A percentile compares a stretch with the other conserved stretches of the same genome.
These are phyloP conservation scores for Grammomys dolichurus DNA, from an alignment of 2,113 vertebrate genomes.

Conservation along the genomic window DNA sequence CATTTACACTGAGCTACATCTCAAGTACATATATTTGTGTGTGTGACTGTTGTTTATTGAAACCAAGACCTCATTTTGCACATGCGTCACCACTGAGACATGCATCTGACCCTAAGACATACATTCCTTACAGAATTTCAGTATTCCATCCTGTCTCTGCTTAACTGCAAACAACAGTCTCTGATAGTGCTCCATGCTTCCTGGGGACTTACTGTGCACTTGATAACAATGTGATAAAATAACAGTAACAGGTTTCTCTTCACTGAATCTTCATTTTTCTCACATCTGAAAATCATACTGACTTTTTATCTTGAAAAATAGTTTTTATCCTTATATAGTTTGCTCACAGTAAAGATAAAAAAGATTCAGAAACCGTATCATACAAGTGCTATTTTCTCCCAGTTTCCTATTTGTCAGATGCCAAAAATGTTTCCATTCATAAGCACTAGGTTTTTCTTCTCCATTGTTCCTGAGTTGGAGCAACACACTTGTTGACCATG, in stretches of 20 bases:
- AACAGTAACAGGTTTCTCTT: not conserved
- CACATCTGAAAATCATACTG: constrained; percentile 17
- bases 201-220: constrained; percentile 2
- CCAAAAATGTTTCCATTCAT: constrained; percentile 3
- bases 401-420: not conserved
- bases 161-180: constrained; percentile 1
- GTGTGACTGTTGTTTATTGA: not conserved
- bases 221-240: not conserved
- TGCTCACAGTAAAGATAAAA: not conserved
- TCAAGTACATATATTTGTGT: not conserved
- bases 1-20: not conserved
- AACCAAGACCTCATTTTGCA: not conserved
- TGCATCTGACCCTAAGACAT: not conserved
- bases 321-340: not conserved
- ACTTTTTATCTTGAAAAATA: constrained; percentile 16
- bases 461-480: not conserved
- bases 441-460: not conserved
- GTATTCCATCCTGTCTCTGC: not conserved
- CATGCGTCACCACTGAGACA: not conserved
- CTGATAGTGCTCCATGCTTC: not conserved
- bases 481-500: not conserved
- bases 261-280: not conserved
- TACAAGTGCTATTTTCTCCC: constrained; percentile 17
- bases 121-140: not conserved
- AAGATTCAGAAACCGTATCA: not conserved